Percentiles rank a stretch among this genome's conserved stretches.
Conservation (phyloP, 2,797 vertebrate species). For the Brotula barbata region DNA sequence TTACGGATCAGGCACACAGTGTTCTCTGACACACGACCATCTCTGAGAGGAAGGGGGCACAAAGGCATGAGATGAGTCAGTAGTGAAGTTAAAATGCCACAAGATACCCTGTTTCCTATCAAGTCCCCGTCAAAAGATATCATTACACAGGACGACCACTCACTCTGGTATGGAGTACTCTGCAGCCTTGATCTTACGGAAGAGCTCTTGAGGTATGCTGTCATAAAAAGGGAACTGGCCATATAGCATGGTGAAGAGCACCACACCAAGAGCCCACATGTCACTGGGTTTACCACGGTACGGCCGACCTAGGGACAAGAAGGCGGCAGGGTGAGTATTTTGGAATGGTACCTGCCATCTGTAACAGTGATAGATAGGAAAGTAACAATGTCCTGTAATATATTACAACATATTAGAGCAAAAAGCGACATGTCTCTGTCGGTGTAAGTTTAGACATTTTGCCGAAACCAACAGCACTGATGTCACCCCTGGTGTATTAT, state of each 20-base stretch:
- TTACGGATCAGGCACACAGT: slow-evolving; percentile 98
- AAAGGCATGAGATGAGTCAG: slow-evolving; percentile 1
- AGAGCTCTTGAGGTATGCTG: slow-evolving; percentile 99
- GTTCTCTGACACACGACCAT: slow-evolving; percentile 96
- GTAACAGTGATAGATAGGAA: too few species aligned
- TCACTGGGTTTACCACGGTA: slow-evolving; percentile 98
- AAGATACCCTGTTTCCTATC: neutral
- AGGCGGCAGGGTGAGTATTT: neutral
- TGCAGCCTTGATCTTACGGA: slow-evolving; percentile 99
- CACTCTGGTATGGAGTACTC: slow-evolving; percentile 99
- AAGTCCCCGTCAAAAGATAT: neutral
- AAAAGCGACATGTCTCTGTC: too few species aligned
- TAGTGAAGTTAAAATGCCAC: neutral
- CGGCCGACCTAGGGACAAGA: slow-evolving; percentile 84
- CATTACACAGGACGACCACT: slow-evolving; percentile 65
- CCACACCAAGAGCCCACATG: slow-evolving; percentile 98
- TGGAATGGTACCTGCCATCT: too few species aligned
- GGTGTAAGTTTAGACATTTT: too few species aligned
- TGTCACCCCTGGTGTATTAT: too few species aligned
- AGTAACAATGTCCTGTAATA: too few species aligned
- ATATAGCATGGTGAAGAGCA: slow-evolving; percentile 98
- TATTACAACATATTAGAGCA: too few species aligned
- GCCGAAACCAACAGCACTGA: too few species aligned
- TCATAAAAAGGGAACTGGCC: slow-evolving; percentile 99
- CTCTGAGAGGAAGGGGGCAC: slow-evolving; percentile 74